phyloP scores from a whole-genome alignment of 2,797 vertebrate species.

The Gadopsis marmoratus region DNA sequence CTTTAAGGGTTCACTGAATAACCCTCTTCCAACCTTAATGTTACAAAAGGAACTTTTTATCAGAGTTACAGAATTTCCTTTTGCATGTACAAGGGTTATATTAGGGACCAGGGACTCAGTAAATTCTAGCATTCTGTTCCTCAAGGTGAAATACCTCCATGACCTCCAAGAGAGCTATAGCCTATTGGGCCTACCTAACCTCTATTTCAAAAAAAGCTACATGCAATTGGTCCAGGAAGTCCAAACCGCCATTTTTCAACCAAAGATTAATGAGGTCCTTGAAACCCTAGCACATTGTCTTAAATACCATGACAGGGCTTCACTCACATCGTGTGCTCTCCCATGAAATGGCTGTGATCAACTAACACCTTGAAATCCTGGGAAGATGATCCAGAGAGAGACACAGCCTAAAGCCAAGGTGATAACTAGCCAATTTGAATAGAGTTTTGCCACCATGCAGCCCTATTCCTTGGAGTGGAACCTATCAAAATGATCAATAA shows the following conservation, averaged over 20 bases:
- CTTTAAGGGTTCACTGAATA: background rate
- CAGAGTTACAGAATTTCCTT: background rate
- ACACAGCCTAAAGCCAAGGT: background rate
- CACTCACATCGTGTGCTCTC: background rate
- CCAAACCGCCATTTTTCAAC: slow-evolving; percentile 26
- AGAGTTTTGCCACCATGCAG: slow-evolving; percentile 7
- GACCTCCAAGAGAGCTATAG: slow-evolving; percentile 6
- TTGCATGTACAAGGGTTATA: background rate
- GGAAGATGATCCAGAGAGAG: background rate
- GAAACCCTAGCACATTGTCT: slow-evolving; percentile 29
- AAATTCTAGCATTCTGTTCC: background rate
- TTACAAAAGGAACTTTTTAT: background rate
- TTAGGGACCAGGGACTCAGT: background rate
- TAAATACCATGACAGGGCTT: background rate
- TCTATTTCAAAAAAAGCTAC: slow-evolving; percentile 23
- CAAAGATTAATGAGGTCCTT: slow-evolving; percentile 43
- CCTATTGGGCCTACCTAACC: background rate
- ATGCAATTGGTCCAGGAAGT: slow-evolving; percentile 29
- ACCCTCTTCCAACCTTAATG: background rate
- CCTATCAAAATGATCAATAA: slow-evolving; percentile 32
- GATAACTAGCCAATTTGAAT: slow-evolving; percentile 22
- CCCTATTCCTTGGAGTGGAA: slow-evolving; percentile 14
- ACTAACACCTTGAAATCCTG: slow-evolving; percentile 25
- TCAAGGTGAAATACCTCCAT: background rate
- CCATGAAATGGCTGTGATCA: slow-evolving; percentile 20